phyloP scores from a whole-genome alignment of 2,888 invertebrate genomes.

The Polia nebulosa region DNA sequence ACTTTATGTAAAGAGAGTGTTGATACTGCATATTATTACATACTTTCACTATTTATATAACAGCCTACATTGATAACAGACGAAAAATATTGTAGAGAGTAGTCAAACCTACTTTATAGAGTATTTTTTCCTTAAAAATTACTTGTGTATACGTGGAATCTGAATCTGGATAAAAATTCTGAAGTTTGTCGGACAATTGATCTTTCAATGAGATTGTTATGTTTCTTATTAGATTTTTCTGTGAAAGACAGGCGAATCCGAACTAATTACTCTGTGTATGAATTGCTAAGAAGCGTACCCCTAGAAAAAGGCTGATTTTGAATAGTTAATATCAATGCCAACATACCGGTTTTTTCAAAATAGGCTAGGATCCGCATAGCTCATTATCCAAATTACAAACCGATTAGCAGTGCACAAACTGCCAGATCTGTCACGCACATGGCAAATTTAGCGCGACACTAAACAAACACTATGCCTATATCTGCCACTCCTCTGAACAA shows the following conservation, averaged over 20 bases:
- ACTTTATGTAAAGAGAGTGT: slow-evolving; percentile 15
- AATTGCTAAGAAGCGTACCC: neutral
- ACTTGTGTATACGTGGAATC: neutral
- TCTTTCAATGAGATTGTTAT: neutral
- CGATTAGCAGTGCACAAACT: slow-evolving; percentile 1
- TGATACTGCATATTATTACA: slow-evolving; percentile 20
- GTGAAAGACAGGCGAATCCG: neutral
- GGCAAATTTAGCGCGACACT: slow-evolving; percentile 39
- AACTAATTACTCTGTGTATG: neutral
- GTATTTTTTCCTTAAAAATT: neutral
- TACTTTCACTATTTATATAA: slow-evolving; percentile 13
- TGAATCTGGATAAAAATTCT: neutral
- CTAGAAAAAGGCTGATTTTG: neutral
- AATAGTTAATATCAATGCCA: neutral
- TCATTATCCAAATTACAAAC: slow-evolving; percentile 19
- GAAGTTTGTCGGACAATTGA: neutral
- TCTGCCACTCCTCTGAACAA: slow-evolving; percentile 27
- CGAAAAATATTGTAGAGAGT: neutral
- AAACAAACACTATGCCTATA: slow-evolving; percentile 17
- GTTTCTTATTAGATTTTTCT: neutral
- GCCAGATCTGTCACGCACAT: slow-evolving; percentile 26
- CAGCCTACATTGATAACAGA: neutral
- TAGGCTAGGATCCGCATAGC: slow-evolving; percentile 1
- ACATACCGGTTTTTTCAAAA: neutral
- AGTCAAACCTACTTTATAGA: neutral